A percentile compares a stretch with the other conserved stretches of the same genome.
These are phyloP conservation scores for Meta bourneti DNA, from an alignment of 2,888 invertebrate genomes.

Conservation along the genomic window DNA sequence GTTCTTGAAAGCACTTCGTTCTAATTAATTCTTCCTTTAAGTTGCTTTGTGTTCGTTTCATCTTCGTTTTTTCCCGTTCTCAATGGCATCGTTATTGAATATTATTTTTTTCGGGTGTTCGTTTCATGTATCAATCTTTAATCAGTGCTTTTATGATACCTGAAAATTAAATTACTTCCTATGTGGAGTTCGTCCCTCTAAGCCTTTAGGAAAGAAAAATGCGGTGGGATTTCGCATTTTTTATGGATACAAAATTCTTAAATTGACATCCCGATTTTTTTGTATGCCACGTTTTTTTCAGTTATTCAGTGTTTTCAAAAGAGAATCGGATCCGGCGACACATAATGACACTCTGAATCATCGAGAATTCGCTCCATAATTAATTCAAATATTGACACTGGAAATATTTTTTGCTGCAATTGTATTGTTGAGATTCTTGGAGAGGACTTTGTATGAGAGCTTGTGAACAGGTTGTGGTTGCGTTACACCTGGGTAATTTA, in stretches of 20 bases:
- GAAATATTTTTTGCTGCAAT: too few relatives aligned
- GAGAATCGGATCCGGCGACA: neutral
- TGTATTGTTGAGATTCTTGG: too few relatives aligned
- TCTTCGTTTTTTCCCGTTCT: neutral
- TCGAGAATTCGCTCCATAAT: neutral
- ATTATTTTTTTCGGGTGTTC: slow-evolving; percentile 6
- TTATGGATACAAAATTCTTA: neutral
- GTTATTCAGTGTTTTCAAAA: neutral
- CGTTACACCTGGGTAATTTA: too few relatives aligned
- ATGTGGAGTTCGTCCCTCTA: neutral
- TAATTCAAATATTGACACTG: neutral
- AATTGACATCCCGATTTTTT: neutral
- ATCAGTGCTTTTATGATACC: slow-evolving; percentile 41
- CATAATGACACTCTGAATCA: neutral
- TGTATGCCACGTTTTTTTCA: neutral
- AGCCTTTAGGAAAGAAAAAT: neutral
- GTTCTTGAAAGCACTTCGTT: slow-evolving; percentile 68
- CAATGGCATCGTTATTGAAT: neutral
- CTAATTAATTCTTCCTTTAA: slow-evolving; percentile 65
- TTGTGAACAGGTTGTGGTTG: too few relatives aligned
- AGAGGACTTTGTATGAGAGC: too few relatives aligned
- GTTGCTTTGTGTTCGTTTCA: slow-evolving; percentile 20
- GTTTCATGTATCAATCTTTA: slow-evolving; percentile 44
- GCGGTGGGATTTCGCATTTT: neutral
- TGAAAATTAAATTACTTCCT: slow-evolving; percentile 57